A percentile compares a stretch with the other conserved stretches of the same genome.
Evolutionary conservation across 1,140 invertebrate species (phyloP).

Genomic region (Drosophila auraria): DNA sequence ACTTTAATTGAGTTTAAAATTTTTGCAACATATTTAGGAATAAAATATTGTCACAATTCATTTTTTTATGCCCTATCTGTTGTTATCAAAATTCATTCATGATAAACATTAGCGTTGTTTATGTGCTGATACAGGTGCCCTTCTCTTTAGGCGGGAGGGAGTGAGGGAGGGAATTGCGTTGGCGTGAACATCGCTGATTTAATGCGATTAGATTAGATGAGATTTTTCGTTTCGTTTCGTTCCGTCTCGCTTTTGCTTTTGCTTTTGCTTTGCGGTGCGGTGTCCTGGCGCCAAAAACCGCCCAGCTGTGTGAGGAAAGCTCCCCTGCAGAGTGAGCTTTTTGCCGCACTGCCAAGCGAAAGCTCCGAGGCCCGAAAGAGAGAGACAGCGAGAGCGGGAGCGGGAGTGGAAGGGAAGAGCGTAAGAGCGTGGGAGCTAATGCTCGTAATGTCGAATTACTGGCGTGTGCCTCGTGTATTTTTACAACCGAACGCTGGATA

Average conservation of each 20-base stretch:
- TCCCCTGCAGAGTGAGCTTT: conserved; percentile 43
- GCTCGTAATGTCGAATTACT: conserved; percentile 78
- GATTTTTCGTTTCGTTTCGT: conserved; percentile 50
- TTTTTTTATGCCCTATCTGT: not conserved
- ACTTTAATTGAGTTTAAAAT: too few relatives aligned
- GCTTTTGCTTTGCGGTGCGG: not conserved
- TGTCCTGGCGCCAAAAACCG: conserved; percentile 66
- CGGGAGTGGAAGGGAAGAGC: conserved; percentile 9
- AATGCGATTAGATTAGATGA: conserved; percentile 73
- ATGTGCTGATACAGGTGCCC: conserved; percentile 26
- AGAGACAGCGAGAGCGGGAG: not conserved
- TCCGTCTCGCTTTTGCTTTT: not conserved
- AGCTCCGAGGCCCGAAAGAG: conserved; percentile 58
- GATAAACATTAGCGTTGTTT: conserved; percentile 39
- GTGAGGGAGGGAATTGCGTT: not conserved
- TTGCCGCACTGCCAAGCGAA: conserved; percentile 32
- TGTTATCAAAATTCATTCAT: conserved; percentile 15
- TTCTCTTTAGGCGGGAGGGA: not conserved
- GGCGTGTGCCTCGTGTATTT: conserved; percentile 42
- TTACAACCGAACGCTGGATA: conserved; percentile 33
- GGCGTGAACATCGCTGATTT: conserved; percentile 58
- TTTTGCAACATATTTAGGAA: too few relatives aligned
- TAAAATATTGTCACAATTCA: too few relatives aligned
- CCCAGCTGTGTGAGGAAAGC: conserved; percentile 49
- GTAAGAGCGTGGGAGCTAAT: conserved; percentile 56